phyloP scores from a whole-genome alignment of 2,888 invertebrate species.

The Choreutis nemorana region DNA sequence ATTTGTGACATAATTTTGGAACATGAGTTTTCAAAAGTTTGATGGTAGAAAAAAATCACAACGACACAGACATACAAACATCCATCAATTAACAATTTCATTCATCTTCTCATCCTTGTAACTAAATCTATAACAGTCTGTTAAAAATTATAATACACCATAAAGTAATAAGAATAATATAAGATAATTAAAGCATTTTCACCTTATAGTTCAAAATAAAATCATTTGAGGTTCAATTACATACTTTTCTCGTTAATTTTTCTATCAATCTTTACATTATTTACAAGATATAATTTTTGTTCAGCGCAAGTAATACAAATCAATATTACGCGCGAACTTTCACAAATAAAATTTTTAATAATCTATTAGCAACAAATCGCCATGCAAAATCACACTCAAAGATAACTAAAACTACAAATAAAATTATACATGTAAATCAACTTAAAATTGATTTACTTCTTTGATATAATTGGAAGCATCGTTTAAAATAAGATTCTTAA shows the following conservation, averaged over 20 bases:
- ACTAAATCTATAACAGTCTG: conserved; percentile 66
- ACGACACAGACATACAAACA: too few species aligned
- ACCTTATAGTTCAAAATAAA: conserved; percentile 63
- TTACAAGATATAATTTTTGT: conserved; percentile 39
- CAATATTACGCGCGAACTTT: conserved; percentile 43
- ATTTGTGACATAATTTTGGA: not conserved
- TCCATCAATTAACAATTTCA: conserved; percentile 31
- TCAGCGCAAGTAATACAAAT: conserved; percentile 49
- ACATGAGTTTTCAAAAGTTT: not conserved
- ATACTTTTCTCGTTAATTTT: conserved; percentile 45
- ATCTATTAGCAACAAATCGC: conserved; percentile 55
- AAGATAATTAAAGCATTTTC: conserved; percentile 66
- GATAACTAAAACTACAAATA: conserved; percentile 48
- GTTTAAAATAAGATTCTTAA: too few species aligned
- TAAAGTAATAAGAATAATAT: conserved; percentile 53
- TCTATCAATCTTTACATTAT: conserved; percentile 46
- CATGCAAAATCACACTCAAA: conserved; percentile 60
- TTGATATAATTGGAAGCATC: conserved; percentile 67
- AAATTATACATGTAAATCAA: conserved; percentile 48
- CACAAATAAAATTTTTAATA: conserved; percentile 31
- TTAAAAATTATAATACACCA: conserved; percentile 63
- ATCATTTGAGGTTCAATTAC: conserved; percentile 52
- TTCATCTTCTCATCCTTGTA: conserved; percentile 39
- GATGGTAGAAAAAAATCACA: conserved; percentile 3
- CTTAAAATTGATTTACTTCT: conserved; percentile 59